Evolutionary conservation across 2,113 vertebrate species (phyloP).

Genomic region (Donacobius atricapilla): DNA sequence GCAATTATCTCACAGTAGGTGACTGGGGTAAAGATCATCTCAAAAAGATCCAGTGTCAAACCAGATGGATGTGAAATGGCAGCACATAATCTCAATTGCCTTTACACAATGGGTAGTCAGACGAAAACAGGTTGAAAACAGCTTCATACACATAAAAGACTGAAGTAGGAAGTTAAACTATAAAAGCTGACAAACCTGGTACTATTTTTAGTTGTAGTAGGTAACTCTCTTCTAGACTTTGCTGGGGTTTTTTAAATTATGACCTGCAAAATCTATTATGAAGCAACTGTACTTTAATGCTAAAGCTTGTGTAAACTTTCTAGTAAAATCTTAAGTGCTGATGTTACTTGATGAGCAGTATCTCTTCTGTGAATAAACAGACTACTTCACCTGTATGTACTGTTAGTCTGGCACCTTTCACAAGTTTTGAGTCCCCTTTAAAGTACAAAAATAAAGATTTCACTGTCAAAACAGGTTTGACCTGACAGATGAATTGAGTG

Average conservation of each 20-base stretch:
- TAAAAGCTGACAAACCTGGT: neutral
- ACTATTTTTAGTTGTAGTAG: neutral
- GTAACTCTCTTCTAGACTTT: neutral
- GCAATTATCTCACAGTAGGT: neutral
- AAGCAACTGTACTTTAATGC: neutral
- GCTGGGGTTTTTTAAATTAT: neutral
- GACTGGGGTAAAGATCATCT: neutral
- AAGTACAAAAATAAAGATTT: conserved; percentile 25
- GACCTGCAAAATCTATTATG: neutral
- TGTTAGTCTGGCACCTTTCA: neutral
- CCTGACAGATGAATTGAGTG: neutral
- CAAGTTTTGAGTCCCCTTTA: neutral
- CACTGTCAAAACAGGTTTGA: neutral
- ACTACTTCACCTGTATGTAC: neutral
- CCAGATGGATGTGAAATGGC: neutral
- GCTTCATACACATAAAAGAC: neutral
- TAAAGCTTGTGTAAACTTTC: neutral
- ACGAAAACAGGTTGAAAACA: neutral
- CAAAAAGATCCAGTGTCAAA: neutral
- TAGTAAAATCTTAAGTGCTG: neutral
- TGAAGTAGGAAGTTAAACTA: neutral
- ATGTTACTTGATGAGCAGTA: neutral
- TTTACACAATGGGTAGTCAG: neutral
- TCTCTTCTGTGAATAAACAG: neutral
- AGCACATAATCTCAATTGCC: neutral